Conservation (phyloP, 2,113 vertebrate species). For the Salminus brasiliensis region DNA sequence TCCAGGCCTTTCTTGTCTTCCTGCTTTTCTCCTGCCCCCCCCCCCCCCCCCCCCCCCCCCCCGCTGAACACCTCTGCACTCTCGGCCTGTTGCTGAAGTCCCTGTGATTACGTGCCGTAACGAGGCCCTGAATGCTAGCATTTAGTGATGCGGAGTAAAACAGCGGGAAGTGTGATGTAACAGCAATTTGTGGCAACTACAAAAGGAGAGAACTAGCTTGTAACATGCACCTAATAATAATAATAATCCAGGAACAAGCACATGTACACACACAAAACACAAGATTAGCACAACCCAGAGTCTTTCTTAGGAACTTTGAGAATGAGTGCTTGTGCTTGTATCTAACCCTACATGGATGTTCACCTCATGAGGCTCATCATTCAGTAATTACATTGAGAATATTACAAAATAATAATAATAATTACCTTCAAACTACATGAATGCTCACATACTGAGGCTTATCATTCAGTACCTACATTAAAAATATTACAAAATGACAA, state of each 20-base stretch:
- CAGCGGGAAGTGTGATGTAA: conserved; percentile 29
- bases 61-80: conserved; percentile 44
- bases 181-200: background rate
- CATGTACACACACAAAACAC: background rate
- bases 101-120: conserved; percentile 17
- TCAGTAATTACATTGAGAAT: too few species aligned
- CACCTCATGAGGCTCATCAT: too few species aligned
- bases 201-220: conserved; percentile 13
- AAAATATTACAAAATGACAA: too few species aligned
- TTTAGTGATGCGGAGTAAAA: conserved; percentile 26
- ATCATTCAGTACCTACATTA: too few species aligned
- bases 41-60: conserved; percentile 21
- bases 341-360: too few species aligned
- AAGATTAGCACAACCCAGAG: background rate
- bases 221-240: background rate
- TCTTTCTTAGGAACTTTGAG: too few species aligned
- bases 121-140: background rate
- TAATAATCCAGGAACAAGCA: conserved; percentile 7
- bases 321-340: background rate
- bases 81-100: conserved; percentile 3
- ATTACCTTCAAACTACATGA: too few species aligned
- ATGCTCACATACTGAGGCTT: too few species aligned
- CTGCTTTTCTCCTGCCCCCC: conserved; percentile 3
- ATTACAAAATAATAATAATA: too few species aligned
- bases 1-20: background rate